Evolutionary conservation across 1,140 invertebrate species (phyloP).

Genomic region (Tetramorium simillimum): DNA sequence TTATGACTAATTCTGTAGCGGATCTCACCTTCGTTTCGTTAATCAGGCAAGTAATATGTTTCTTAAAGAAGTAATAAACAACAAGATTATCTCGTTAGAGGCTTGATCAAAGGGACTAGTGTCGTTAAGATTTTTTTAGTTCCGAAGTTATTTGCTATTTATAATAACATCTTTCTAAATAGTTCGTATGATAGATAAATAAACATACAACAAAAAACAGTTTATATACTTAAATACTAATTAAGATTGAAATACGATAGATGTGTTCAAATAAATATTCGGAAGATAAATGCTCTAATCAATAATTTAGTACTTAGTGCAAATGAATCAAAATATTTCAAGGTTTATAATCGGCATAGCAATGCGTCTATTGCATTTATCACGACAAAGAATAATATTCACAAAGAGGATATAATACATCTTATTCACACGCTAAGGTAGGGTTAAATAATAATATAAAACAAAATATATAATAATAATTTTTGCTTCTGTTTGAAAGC

Average conservation of each 20-base stretch:
- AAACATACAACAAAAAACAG: no score
- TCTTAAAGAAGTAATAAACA: neutral
- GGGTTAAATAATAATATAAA: neutral
- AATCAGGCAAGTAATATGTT: slow-evolving; percentile 33
- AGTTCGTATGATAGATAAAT: no score
- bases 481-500: neutral
- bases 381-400: neutral
- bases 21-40: neutral
- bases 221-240: no score
- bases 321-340: neutral
- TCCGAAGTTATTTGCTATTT: neutral
- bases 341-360: neutral
- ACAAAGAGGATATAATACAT: slow-evolving; percentile 13
- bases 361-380: neutral
- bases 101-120: neutral
- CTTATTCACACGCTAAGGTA: slow-evolving; percentile 24
- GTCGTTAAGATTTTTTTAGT: neutral
- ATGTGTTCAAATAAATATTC: slow-evolving; percentile 1
- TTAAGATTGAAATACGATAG: neutral
- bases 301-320: neutral
- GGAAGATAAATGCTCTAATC: slow-evolving; percentile 6
- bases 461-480: neutral
- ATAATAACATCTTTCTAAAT: neutral
- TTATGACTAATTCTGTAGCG: slow-evolving; percentile 29
- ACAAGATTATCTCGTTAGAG: neutral